phyloP scores from a whole-genome alignment of 2,888 invertebrate genomes.

The Laothoe populi region DNA sequence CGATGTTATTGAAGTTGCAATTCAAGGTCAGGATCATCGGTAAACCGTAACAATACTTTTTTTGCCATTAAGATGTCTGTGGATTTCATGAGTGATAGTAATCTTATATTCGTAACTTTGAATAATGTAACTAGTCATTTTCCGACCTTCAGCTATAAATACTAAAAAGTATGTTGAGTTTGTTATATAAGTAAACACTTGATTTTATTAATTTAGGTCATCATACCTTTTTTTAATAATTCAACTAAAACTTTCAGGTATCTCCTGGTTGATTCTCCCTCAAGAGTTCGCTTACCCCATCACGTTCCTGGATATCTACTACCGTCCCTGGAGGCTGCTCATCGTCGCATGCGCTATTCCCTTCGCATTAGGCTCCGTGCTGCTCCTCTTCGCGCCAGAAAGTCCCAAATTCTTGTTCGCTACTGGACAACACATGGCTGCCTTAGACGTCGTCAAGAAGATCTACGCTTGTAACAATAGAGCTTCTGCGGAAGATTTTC shows the following conservation, averaged over 20 bases:
- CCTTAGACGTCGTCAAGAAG: conserved; percentile 76
- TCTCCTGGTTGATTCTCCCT: conserved; percentile 89
- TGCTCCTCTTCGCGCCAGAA: conserved; percentile 87
- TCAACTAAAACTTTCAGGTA: conserved; percentile 65
- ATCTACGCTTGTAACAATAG: conserved; percentile 69
- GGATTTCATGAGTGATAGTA: too few species aligned
- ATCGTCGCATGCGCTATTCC: conserved; percentile 87
- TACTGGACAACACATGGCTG: conserved; percentile 84
- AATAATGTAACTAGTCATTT: too few species aligned
- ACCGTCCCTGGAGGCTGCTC: conserved; percentile 91
- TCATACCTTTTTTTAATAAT: not conserved
- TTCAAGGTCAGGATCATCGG: too few species aligned
- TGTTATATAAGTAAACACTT: not conserved
- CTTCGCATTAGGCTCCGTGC: conserved; percentile 84
- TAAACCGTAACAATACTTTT: too few species aligned
- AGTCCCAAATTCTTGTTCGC: conserved; percentile 91
- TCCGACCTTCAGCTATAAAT: too few species aligned
- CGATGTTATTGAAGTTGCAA: too few species aligned
- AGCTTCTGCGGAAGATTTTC: conserved; percentile 58
- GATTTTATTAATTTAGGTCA: not conserved
- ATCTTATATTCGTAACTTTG: too few species aligned
- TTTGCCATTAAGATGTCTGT: too few species aligned
- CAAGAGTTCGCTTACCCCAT: conserved; percentile 73
- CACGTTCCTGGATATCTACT: conserved; percentile 78
- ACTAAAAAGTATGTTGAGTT: too few species aligned